These are phyloP conservation scores for Hypsibius dujardini DNA, from an alignment of 1,140 invertebrate species.

Conservation along the genomic window DNA sequence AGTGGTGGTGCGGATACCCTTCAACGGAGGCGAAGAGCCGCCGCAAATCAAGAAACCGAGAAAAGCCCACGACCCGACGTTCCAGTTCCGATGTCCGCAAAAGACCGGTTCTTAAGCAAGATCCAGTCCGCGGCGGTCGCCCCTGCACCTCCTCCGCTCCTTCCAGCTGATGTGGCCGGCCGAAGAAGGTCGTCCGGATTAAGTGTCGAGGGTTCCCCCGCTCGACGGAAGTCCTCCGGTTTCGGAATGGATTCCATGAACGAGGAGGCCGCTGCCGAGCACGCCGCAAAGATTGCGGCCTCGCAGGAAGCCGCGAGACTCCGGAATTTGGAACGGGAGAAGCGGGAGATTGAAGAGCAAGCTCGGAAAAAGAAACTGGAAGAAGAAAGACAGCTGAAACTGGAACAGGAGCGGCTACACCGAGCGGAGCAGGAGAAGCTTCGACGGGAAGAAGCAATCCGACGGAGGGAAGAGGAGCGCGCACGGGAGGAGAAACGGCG, in stretches of 20 bases:
- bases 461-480: neutral
- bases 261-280: neutral
- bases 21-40: neutral
- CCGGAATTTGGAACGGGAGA: neutral
- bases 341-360: neutral
- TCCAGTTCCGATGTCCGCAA: neutral
- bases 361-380: neutral
- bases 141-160: neutral
- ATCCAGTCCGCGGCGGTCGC: neutral
- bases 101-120: neutral
- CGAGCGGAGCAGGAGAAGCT: neutral
- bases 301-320: constrained; percentile 10
- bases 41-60: neutral
- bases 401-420: neutral
- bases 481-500: neutral
- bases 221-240: too few relatives aligned
- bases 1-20: neutral
- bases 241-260: too few relatives aligned
- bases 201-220: too few relatives aligned
- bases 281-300: neutral
- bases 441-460: neutral
- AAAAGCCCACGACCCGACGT: neutral
- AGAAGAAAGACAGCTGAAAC: neutral
- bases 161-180: neutral
- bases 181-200: neutral